Evolutionary conservation across 2,113 vertebrate genomes (phyloP).

Genomic region (Odontophorus gujanensis): DNA sequence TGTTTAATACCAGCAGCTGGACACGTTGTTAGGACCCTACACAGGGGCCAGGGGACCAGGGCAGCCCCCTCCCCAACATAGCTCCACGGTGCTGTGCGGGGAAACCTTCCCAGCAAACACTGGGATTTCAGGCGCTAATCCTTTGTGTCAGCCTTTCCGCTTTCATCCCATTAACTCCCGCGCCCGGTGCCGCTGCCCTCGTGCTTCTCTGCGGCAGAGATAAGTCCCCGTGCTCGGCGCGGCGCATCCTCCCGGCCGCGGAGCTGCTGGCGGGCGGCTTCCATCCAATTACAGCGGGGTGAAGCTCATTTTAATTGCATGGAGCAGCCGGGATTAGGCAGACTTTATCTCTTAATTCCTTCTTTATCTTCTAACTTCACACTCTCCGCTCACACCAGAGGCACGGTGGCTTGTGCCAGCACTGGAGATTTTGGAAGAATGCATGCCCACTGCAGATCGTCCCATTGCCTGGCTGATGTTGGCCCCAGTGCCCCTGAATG

Average conservation of each 20-base stretch:
- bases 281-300: slow-evolving; percentile 71
- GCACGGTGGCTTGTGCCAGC: slow-evolving; percentile 42
- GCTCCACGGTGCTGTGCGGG: neutral
- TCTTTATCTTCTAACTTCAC: slow-evolving; percentile 78
- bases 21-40: neutral
- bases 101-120: slow-evolving; percentile 27
- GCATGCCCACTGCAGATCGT: neutral
- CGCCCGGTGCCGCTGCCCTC: slow-evolving; percentile 50
- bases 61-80: neutral
- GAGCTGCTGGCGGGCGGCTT: slow-evolving; percentile 67
- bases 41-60: rapidly evolving
- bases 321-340: slow-evolving; percentile 73
- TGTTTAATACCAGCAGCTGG: slow-evolving; percentile 60
- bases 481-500: neutral
- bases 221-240: slow-evolving; percentile 22
- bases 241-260: neutral
- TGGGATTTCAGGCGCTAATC: slow-evolving; percentile 55
- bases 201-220: slow-evolving; percentile 32
- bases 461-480: neutral
- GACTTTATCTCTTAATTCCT: slow-evolving; percentile 77
- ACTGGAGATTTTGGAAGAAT: slow-evolving; percentile 34
- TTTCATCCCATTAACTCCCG: slow-evolving; percentile 65
- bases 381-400: slow-evolving; percentile 56
- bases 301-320: slow-evolving; percentile 79
- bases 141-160: slow-evolving; percentile 63